Base-by-base conservation (phyloP, 2,888 invertebrate genomes). In the Belgica antarctica region DNA sequence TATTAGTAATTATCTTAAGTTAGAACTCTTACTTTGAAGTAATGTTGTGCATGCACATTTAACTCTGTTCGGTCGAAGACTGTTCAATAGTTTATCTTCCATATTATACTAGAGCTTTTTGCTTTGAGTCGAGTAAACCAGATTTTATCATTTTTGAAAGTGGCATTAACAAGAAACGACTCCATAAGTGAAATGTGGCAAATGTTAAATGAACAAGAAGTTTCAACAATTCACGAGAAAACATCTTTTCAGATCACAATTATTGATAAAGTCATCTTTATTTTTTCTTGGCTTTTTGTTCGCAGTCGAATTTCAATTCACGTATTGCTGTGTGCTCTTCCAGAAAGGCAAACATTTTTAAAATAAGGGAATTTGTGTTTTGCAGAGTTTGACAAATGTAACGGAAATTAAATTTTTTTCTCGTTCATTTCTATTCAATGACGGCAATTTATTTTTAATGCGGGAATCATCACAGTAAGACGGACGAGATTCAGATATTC, bases 371-470 rank as follows among this genome's bases (percentile, higher is more conserved):
- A 2, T 57, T 57, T 57, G 22, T 41, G 41, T 15, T 5, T 41
- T 4, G 41, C 41, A 15, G n/a, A 10, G 41, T 15, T 10, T 41
- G 4, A 41, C 41, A 41, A 41, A 2, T 41, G 41, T 41, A n/a
- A 15, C 10, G 41, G 61, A 61, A 61, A 61, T 61, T 61, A 61
- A 61, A 28, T 17, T 25, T 24, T 28, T 61, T 61, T 25, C 17
- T 63, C 41, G 22, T 27, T 17, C 25, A 10, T 8, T 22, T 24
- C 25, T 24, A 2, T 62, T 62, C 52, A 15, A 19, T 31, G 62
- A 12, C 36, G 36, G 46, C 7, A 52, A 66, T 47, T 28, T 52
- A 52, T 41, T 66, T 66, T 66, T 66, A 66, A 47, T 47, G 47
- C 12, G n/a, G n/a, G n/a, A n/a, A n/a, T n/a, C n/a, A n/a, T n/a